Evolutionary conservation across 2,888 invertebrate genomes (phyloP), one percentile per base, ranked within the genome.

Genomic region (Cephus runcator): DNA sequence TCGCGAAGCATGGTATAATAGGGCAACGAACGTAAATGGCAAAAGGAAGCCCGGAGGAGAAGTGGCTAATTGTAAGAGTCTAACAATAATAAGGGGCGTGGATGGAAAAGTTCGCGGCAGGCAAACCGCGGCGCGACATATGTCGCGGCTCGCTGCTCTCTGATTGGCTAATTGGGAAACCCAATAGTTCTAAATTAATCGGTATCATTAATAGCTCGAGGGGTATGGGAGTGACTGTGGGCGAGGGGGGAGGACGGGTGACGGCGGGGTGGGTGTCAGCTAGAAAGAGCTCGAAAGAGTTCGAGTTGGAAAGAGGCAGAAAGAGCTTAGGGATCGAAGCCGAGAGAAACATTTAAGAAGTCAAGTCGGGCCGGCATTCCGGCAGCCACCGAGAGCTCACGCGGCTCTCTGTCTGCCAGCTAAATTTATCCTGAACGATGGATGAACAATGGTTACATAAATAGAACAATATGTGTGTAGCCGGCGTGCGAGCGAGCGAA

Each of bases 161-260:
- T 86, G 90, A 91, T 91, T 90, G 91, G 91, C 89, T 89, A 90
- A 91, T 90, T 90, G 89, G 86, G 91, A 91, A 91, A 91, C 90
- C 90, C 89, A 91, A 91, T 91, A 91, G 91, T 91, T 91, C 91
- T 91, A 91, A 91, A 91, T 91, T 90, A 90, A 91, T 91, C 91
- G 90, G 86, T 88, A 91, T 91, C 91, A 90, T 90, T 91, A 91
- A 91, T 91, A 89, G 89, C 87, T 81, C 85, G 83, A 30, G 69
- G 69, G 75, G 84, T 83, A 82, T 76, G 82, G 78, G 79, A 86
- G 83, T 73, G 83, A 80, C 80, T 80, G 82, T 84, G 82, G 79
- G 78, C 34, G 34, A 73, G 77, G 77, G 69, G 75, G 77, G 73
- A 73, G 79, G 77, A 78, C 74, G 81, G 76, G 80, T 77, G 78